phyloP scores from a whole-genome alignment of 2,113 vertebrate genomes.

The Psilopogon haemacephalus region DNA sequence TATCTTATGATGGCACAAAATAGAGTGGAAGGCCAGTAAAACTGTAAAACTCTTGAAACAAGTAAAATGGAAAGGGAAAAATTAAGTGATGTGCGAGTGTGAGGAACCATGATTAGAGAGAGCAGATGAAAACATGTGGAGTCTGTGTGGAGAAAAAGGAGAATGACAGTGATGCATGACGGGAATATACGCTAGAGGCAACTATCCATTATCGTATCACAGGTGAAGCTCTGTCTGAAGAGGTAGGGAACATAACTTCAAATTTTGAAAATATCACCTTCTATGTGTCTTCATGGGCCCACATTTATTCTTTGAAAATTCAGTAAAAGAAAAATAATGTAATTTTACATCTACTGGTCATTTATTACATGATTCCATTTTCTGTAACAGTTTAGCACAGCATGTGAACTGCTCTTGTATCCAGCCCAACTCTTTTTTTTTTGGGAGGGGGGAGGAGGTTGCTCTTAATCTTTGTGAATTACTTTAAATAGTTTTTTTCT shows the following conservation, averaged over 20 bases:
- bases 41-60: background rate
- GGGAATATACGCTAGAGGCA: background rate
- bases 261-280: background rate
- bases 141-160: background rate
- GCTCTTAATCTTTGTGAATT: background rate
- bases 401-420: background rate
- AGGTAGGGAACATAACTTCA: background rate
- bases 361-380: background rate
- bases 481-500: background rate
- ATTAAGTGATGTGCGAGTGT: background rate
- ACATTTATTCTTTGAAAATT: background rate
- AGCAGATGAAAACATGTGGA: background rate
- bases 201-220: background rate
- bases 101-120: background rate
- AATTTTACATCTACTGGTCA: background rate
- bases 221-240: background rate
- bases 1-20: background rate
- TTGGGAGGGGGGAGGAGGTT: no score
- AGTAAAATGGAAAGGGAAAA: background rate
- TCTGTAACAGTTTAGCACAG: background rate
- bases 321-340: background rate
- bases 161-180: background rate
- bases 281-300: background rate
- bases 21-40: background rate
- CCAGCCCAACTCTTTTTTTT: background rate